A percentile compares a stretch with the other conserved stretches of the same genome.
These are phyloP conservation scores for Misgurnus mizolepis DNA, from an alignment of 2,113 vertebrate genomes.

Conservation along the genomic window DNA sequence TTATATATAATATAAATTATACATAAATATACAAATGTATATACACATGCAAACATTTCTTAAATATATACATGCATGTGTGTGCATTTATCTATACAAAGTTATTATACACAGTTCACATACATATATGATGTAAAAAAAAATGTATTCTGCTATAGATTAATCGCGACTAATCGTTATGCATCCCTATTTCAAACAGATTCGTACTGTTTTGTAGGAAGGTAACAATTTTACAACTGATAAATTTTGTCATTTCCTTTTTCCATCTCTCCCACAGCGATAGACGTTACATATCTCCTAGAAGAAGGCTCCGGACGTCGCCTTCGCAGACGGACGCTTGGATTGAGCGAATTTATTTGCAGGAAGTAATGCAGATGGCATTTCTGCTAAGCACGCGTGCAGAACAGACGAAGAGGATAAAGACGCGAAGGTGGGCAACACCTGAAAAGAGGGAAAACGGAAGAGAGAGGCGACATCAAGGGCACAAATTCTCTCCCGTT, in stretches of 20 bases:
- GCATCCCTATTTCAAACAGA: too few relatives aligned
- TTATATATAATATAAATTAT: too few relatives aligned
- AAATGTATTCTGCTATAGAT: too few relatives aligned
- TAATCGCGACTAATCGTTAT: too few relatives aligned
- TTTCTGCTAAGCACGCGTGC: constrained; percentile 57
- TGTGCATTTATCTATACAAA: too few relatives aligned
- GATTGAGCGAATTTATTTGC: constrained; percentile 84
- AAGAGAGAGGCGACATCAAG: constrained; percentile 43
- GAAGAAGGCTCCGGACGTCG: constrained; percentile 92
- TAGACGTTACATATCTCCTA: constrained; percentile 96
- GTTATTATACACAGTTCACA: too few relatives aligned
- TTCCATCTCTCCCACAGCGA: constrained; percentile 76
- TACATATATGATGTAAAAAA: too few relatives aligned
- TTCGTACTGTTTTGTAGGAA: too few relatives aligned
- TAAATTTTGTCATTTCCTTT: not conserved
- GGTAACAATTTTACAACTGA: too few relatives aligned
- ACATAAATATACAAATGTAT: too few relatives aligned
- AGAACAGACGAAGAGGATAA: constrained; percentile 28
- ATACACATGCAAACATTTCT: too few relatives aligned
- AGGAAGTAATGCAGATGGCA: constrained; percentile 79
- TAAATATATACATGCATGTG: too few relatives aligned
- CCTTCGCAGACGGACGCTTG: constrained; percentile 87
- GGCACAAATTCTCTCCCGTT: not conserved
- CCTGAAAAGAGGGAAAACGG: constrained; percentile 32
- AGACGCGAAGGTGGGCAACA: constrained; percentile 57